Base-by-base conservation (phyloP, 2,113 vertebrate species). In the Mesitornis unicolor region DNA sequence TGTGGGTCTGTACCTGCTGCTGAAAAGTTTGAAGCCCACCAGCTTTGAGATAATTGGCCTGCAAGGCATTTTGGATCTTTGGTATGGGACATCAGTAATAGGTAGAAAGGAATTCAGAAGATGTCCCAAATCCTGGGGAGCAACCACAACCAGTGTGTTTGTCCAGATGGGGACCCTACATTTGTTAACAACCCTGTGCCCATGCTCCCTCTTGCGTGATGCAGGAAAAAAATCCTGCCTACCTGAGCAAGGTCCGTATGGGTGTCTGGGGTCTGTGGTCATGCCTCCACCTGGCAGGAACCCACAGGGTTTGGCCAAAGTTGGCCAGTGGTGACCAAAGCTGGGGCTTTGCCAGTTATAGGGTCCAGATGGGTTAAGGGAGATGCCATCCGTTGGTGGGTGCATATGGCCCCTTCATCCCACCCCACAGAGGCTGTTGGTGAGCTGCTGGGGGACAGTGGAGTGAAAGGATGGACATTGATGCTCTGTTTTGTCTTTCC, bases 351-450 rank as follows among this genome's bases (percentile, higher is more conserved):
- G 26, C 5, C 45, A 11, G 54, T 50, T 61, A 6, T 6, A 9
- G 7, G 42, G 67, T 40, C 21, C 20, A 10, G 38, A 15, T 16
- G 16, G 75, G 40, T 33, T 38, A 29, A 65, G 54, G 61, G 61
- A 43, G 48, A 9, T 47, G 36, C 6, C 28, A 4, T 14, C 26
- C n/a, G 63, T 10, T 11, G 29, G 53, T 42, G 38, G 2, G 24
- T 26, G 9, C 16, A 4, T 4, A 0, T 57, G 26, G 17, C 11
- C 13, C 14, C 12, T n/a, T n/a, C n/a, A n/a, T n/a, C n/a, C n/a
- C n/a, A n/a, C n/a, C n/a, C n/a, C n/a, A n/a, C n/a, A n/a, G n/a
- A n/a, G 16, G 43, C 53, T 73, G 43, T 4, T 7, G 61, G 40
- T 54, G 7, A 36, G 21, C 40, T 67, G 43, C 54, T 45, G 82